Base-by-base conservation (phyloP, 2,797 vertebrate species). In the Aviceda cuculoides region DNA sequence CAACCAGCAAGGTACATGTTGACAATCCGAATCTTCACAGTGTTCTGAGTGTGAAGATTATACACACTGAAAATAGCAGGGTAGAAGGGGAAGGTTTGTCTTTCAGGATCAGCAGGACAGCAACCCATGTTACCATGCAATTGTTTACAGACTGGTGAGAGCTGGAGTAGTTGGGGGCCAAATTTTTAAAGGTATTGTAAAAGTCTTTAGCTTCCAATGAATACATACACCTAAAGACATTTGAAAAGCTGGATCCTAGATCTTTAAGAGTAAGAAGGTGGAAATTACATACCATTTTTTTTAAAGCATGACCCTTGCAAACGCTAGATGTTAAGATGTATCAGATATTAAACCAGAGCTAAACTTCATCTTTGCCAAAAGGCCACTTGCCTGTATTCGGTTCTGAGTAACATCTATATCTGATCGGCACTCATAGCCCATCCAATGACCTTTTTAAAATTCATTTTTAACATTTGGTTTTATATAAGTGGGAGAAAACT, bases 391-490 rank as follows among this genome's bases (percentile, higher is more conserved):
- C 44, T 82, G 16, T 50, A 59, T 80, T 93, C 74, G 37, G 47
- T 90, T 92, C 22, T 82, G 78, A 81, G 67, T 56, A 92, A 83
- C 73, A 84, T 80, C 82, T 85, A 14, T 77, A 91, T 91, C 91
- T 71, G 80, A 91, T 92, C 74, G 66, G 87, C 86, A 93, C 63
- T 80, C 55, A 9, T 25, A 87, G 42, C 47, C 93, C 88, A 73
- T 73, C 74, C 47, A 79, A 53, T 92, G 92, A 96, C 94, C 95
- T 96, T 97, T 96, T 96, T 16, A 95, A 95, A 96, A 97, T 96
- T 95, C 47, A 80, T 90, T 95, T 90, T 81, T 95, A 95, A 91
- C 90, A 89, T 96, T 97, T 92, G 26, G 21, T 88, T 93, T 95
- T 94, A 77, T 83, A 46, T 66, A 89, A 96, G 39, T 1, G 0